Conservation (phyloP, 2,888 invertebrate species). For the Idaea straminata region DNA sequence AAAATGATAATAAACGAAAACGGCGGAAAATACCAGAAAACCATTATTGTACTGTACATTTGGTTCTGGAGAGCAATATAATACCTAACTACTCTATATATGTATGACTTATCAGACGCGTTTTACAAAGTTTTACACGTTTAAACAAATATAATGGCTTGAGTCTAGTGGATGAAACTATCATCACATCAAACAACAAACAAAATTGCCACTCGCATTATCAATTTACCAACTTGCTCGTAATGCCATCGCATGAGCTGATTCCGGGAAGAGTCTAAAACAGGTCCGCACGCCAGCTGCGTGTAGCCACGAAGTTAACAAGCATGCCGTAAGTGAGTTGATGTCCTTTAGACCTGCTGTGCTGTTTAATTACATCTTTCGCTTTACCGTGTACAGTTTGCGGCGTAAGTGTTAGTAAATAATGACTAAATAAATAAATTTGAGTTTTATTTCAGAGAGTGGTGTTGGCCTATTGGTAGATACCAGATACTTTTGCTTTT, state of each 20-base stretch:
- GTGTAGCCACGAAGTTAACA: neutral
- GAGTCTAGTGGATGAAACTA: neutral
- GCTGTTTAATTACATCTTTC: conserved; percentile 29
- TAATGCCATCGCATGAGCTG: neutral
- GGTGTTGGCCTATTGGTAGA: no score
- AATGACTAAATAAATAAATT: neutral
- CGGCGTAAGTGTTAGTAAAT: neutral
- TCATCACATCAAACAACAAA: neutral
- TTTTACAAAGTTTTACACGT: no score
- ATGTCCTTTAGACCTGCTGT: conserved; percentile 27
- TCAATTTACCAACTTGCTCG: neutral
- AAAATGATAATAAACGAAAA: no score
- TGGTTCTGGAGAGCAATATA: no score
- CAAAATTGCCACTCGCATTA: neutral
- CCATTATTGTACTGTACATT: no score
- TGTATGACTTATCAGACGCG: no score
- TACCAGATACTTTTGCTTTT: no score
- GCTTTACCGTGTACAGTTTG: conserved; percentile 8
- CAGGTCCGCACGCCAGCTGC: neutral
- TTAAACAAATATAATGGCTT: no score
- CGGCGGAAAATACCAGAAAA: no score
- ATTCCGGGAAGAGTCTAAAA: conserved; percentile 1
- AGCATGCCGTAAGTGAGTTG: conserved; percentile 22
- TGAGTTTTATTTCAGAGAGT: no score
- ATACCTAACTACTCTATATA: no score